Conservation (phyloP, 2,888 invertebrate genomes). For the Nycteola revayana region DNA sequence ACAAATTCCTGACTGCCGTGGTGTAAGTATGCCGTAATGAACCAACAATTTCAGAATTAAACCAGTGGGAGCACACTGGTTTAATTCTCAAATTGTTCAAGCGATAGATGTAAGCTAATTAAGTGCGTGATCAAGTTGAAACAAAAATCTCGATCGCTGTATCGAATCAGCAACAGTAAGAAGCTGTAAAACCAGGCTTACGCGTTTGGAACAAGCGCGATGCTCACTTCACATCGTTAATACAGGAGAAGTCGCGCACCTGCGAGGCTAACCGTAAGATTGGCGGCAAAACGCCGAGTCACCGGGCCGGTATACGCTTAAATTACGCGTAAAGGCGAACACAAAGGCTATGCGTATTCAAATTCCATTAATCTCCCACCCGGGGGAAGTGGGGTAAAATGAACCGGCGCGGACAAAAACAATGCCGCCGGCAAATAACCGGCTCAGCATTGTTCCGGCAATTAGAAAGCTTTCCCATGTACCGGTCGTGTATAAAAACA, state of each 20-base stretch:
- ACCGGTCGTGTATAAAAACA: conserved; percentile 81
- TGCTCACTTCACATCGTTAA: conserved; percentile 48
- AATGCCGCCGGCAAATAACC: conserved; percentile 81
- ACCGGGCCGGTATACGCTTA: conserved; percentile 73
- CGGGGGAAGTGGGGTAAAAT: conserved; percentile 77
- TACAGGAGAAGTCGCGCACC: conserved; percentile 53
- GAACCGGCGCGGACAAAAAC: conserved; percentile 81
- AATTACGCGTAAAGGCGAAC: conserved; percentile 80
- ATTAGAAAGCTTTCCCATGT: conserved; percentile 83
- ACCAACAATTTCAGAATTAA: too few relatives aligned
- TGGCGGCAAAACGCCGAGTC: conserved; percentile 69
- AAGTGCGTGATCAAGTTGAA: too few relatives aligned
- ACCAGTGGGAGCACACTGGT: too few relatives aligned
- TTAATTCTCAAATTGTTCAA: too few relatives aligned
- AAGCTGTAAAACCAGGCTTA: neutral
- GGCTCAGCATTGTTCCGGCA: conserved; percentile 82
- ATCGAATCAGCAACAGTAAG: too few relatives aligned
- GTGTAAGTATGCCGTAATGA: too few relatives aligned
- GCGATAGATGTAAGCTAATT: too few relatives aligned
- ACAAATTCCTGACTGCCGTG: too few relatives aligned
- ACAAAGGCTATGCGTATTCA: conserved; percentile 82
- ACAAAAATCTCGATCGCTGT: too few relatives aligned
- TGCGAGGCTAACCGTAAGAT: conserved; percentile 64
- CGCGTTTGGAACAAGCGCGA: conserved; percentile 19
- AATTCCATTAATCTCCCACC: conserved; percentile 80